phyloP scores from a whole-genome alignment of 2,888 invertebrate species.

The Gryllus longicercus region DNA sequence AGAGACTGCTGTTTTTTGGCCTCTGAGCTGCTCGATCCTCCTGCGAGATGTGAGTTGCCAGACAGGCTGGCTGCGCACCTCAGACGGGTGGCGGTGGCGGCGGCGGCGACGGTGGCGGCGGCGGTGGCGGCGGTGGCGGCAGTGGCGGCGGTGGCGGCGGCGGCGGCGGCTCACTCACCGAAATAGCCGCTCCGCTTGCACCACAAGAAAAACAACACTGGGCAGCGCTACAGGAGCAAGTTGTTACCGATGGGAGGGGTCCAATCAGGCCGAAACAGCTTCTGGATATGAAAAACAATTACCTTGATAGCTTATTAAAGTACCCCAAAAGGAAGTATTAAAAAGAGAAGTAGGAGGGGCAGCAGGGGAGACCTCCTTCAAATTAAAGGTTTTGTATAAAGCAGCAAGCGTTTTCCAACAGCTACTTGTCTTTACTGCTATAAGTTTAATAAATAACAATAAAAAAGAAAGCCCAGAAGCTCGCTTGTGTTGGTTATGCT shows the following conservation, averaged over 20 bases:
- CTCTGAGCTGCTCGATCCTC: too few species aligned
- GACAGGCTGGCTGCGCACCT: background rate
- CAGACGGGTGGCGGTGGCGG: background rate
- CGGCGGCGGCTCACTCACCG: background rate
- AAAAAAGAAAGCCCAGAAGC: slow-evolving; percentile 17
- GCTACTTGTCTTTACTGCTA: slow-evolving; percentile 17
- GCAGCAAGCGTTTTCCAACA: slow-evolving; percentile 10
- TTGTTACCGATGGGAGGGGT: slow-evolving; percentile 17
- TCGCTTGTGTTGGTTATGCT: slow-evolving; percentile 17
- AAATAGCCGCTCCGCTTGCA: slow-evolving; percentile 17
- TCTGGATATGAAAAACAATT: slow-evolving; percentile 30
- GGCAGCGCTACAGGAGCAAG: background rate
- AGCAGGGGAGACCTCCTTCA: slow-evolving; percentile 17
- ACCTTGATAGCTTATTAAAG: slow-evolving; percentile 29
- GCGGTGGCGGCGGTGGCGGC: background rate
- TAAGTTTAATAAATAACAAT: slow-evolving; percentile 17
- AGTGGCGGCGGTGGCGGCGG: background rate
- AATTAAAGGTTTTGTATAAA: slow-evolving; percentile 17
- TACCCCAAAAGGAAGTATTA: slow-evolving; percentile 22
- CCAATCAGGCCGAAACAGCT: slow-evolving; percentile 17
- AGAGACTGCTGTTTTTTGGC: too few species aligned
- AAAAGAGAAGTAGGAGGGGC: slow-evolving; percentile 17
- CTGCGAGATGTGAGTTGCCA: background rate
- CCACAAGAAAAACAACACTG: background rate
- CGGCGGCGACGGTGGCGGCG: background rate